Evolutionary conservation across 2,888 invertebrate species (phyloP).

Genomic region (Ornithoptera priamus): DNA sequence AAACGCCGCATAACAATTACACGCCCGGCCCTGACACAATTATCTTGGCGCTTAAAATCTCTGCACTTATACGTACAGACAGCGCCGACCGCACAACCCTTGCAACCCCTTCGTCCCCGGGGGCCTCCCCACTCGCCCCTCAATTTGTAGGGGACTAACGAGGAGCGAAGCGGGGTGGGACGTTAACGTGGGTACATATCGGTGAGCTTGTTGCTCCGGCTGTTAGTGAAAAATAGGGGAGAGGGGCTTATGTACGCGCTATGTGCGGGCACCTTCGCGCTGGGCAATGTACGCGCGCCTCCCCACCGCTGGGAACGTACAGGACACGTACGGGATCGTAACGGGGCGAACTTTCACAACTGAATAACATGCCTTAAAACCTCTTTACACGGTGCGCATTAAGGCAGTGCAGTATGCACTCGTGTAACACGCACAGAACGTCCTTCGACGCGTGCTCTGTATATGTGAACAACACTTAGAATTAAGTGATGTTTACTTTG

Average conservation of each 20-base stretch:
- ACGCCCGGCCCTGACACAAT: conserved; percentile 29
- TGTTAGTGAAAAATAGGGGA: conserved; percentile 28
- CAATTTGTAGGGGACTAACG: conserved; percentile 60
- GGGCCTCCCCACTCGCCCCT: conserved; percentile 37
- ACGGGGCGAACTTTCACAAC: too few relatives aligned
- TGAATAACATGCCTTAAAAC: too few relatives aligned
- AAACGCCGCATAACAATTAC: conserved; percentile 28
- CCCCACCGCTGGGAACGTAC: too few relatives aligned
- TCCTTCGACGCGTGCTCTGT: too few relatives aligned
- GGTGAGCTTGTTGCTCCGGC: conserved; percentile 32
- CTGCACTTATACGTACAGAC: conserved; percentile 31
- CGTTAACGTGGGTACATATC: conserved; percentile 43
- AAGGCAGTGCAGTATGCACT: too few relatives aligned
- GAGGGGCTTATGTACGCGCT: conserved; percentile 22
- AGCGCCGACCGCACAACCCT: conserved; percentile 37
- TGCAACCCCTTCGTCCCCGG: conserved; percentile 31
- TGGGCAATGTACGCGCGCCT: too few relatives aligned
- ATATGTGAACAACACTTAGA: too few relatives aligned
- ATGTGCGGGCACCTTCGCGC: too few relatives aligned
- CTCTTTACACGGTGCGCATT: too few relatives aligned
- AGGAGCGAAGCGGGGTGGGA: conserved; percentile 55
- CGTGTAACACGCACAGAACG: too few relatives aligned
- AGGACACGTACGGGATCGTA: too few relatives aligned
- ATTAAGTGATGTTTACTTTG: too few relatives aligned
- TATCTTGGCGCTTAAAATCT: conserved; percentile 29